Base-by-base conservation (phyloP, 2,113 vertebrate species). In the Dolichallabes microphthalmus region DNA sequence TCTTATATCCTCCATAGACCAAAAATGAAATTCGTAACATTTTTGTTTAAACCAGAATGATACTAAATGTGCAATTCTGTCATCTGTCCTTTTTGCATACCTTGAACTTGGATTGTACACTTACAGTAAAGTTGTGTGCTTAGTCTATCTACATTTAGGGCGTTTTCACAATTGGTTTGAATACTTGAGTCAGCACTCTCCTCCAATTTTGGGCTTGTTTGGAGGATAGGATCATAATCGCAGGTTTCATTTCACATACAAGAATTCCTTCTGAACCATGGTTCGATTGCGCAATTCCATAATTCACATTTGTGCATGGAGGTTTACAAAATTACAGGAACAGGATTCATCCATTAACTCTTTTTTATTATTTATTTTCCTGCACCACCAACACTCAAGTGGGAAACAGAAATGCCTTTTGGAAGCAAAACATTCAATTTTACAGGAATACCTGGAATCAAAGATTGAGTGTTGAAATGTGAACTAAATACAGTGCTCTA, bases 71-170 rank as follows among this genome's bases (percentile, higher is more conserved):
- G 52, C 71, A 52, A 12, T 50, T 52, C 12, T 74, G 71, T n/a
- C 22, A 22, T 12, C 68, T 35, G 35, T 73, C 20, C 20, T 12
- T 50, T 25, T 52, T 74, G 39, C 15, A 39, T 74, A 74, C 45
- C 52, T 74, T 52, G 45, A 52, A 52, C 45, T 74, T 74, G 50
- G 71, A 74, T n/a, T 52, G 4, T 4, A 73, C 9, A 14, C 3
- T 25, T 50, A 73, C 39, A 74, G 25, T 74, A 35, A 1, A 35
- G 32, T 35, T 35, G 71, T 74, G 22, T 74, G 45, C 45, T 74
- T 74, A 52, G 71, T 74, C 22, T 74, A n/a, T 74, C 39, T 74
- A 74, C 22, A n/a, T 52, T 74, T 52, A 45, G 69, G 69, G 69
- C 22, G 69, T 75, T 75, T 75, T 75, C 50, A 75, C 25, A 75